Evolutionary conservation across 2,888 invertebrate species (phyloP), one percentile per base, ranked within the genome.

Genomic region (Drosophila aldrichi): DNA sequence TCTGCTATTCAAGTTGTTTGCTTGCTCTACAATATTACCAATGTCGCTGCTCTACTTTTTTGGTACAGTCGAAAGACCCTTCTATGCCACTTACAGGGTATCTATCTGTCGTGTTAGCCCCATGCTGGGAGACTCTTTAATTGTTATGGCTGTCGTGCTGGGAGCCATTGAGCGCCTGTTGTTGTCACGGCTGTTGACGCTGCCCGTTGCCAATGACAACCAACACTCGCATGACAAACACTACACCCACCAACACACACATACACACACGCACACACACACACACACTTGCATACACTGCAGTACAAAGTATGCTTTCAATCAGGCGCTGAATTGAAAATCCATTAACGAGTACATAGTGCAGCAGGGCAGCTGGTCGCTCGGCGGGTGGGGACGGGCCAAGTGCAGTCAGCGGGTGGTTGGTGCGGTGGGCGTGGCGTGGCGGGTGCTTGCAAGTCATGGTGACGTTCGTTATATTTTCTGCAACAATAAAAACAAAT

Each of bases 281-380:
- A 5, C 52, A 55, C 54, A 40, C 20, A 44, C 18, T 22, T n/a
- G n/a, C 18, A 34, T 16, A 64, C 58, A 44, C 48, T 8, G 10
- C 14, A 8, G 63, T 55, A 74, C 71, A 87, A 79, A 82, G 81
- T 90, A 90, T 86, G 90, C 90, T 88, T 86, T 88, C 90, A 90
- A 86, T 88, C 86, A 86, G 86, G 79, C 88, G 80, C 84, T 90
- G 87, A 90, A 87, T 87, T 90, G 87, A 87, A 87, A 90, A 90
- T 87, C 90, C 87, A 87, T 87, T 87, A 87, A 87, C 89, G 90
- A 88, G 83, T 79, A 88, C 86, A 88, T 73, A 77, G 86, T 66
- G 65, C 72, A 68, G 81, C 57, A 67, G 64, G 59, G 60, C 70
- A 69, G 59, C 68, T 77, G 73, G 70, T 74, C 65, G 59, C 49